Evolutionary conservation across 2,797 vertebrate genomes (phyloP).

Genomic region (Coccyzus lansbergi): DNA sequence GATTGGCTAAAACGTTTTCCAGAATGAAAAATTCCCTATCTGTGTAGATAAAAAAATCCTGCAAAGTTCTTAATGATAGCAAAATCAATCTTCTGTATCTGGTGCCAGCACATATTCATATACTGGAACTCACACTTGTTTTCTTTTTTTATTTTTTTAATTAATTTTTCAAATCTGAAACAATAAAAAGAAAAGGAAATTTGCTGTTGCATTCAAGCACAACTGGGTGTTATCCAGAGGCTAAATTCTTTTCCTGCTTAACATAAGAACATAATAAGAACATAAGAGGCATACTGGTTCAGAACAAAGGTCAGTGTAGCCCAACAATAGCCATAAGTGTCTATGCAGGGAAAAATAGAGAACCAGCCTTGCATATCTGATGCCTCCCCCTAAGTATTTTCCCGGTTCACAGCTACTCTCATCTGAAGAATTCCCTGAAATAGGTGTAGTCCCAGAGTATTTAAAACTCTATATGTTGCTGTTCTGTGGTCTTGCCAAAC

Average conservation of each 20-base stretch:
- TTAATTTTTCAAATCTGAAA: constrained; percentile 11
- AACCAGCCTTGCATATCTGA: background rate
- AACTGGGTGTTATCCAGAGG: constrained; percentile 53
- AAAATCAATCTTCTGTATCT: background rate
- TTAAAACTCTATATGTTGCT: background rate
- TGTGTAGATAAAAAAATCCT: background rate
- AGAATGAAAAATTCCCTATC: background rate
- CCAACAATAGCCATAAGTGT: constrained; percentile 49
- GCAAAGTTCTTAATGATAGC: background rate
- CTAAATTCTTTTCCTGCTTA: constrained; percentile 71
- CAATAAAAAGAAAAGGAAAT: constrained; percentile 37
- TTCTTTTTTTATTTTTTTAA: background rate
- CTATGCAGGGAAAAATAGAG: constrained; percentile 10
- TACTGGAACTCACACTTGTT: background rate
- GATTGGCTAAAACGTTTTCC: background rate
- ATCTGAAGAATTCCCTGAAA: constrained; percentile 5
- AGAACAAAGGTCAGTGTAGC: constrained; percentile 66
- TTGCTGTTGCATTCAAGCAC: constrained; percentile 44
- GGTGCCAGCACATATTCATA: background rate
- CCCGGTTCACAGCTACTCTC: background rate
- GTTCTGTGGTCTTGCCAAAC: background rate
- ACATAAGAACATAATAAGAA: constrained; percentile 68
- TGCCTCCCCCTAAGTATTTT: background rate
- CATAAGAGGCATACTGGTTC: constrained; percentile 63
- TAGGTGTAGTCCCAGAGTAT: background rate